Percentiles rank a stretch among this genome's conserved stretches.
Evolutionary conservation across 2,113 vertebrate species (phyloP).

Genomic region (Silurus meridionalis): DNA sequence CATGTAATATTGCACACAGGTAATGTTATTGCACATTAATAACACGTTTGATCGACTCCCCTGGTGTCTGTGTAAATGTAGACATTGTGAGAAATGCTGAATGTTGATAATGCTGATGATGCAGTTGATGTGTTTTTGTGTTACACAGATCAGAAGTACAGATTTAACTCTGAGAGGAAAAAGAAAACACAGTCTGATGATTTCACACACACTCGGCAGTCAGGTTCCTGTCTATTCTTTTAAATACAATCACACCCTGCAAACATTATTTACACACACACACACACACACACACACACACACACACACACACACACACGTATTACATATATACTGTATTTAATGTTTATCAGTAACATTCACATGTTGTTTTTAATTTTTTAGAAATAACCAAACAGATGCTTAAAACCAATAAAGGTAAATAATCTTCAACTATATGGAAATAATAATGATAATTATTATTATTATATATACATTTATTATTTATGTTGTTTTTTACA

Average conservation of each 20-base stretch:
- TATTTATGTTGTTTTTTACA: neutral
- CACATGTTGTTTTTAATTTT: neutral
- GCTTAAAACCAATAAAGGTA: conserved; percentile 64
- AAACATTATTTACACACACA: neutral
- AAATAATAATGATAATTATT: neutral
- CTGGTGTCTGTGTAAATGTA: neutral
- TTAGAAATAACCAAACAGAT: conserved; percentile 60
- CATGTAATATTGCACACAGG: no score
- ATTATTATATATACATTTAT: neutral
- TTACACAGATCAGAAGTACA: conserved; percentile 72
- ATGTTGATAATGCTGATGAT: neutral
- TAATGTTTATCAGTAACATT: no score
- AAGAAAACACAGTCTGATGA: conserved; percentile 80
- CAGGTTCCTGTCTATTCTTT: conserved; percentile 69
- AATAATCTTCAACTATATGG: neutral
- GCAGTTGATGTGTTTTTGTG: neutral
- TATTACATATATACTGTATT: no score
- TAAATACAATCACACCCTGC: neutral
- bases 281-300: neutral
- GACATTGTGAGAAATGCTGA: neutral
- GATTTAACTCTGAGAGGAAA: conserved; percentile 78
- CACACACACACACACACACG: neutral
- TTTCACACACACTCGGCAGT: conserved; percentile 60
- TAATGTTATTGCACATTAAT: no score
- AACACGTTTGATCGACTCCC: neutral